Base-by-base conservation (phyloP, 92 coral and sea anemone species). In the Micromussa lordhowensis region DNA sequence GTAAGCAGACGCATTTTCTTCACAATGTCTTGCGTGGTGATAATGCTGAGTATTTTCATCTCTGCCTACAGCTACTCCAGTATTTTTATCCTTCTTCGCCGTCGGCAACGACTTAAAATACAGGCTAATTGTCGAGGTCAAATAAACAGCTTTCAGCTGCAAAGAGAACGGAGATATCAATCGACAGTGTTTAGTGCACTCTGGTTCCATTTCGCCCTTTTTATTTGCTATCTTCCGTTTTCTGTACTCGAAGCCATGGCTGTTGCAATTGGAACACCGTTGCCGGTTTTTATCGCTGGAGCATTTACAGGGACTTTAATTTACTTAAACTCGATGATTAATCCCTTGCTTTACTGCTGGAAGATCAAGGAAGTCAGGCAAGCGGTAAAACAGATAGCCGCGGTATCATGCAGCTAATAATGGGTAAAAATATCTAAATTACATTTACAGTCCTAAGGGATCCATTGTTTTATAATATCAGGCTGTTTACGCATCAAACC, bases 171-270 rank as follows among this genome's bases (percentile, higher is more conserved):
- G 69, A 31, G 75, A 29, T 22, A 10, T 44, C 38, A 81, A 49
- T 58, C 34, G 71, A 66, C 86, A 28, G 77, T 82, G 15, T 44
- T 16, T 28, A 82, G 86, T 10, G 77, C 77, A n/a, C 63, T 82
- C 44, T 82, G 86, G 86, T 61, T 82, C 11, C 86, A 82, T 49
- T 68, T 40, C 36, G 51, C 77, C 0, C 15, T 82, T 76, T 30
- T 36, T 44, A 69, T 40, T 16, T 82, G 86, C 63, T 82, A 66
- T 82, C 38, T 82, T 28, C 86, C 86, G 7, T 82, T 82, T 82
- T 66, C 77, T 4, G 36, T 82, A 40, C 31, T 82, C 17, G 86
- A 24, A 26, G 59, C 69, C 44, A 1, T 68, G 76, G 75, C 44
- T 0, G 34, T 17, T 2, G 40, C 2, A 29, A 49, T 28, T 66